These are phyloP conservation scores for Neotragus pygmaeus DNA, from an alignment of 2,113 vertebrate species.

Conservation along the genomic window DNA sequence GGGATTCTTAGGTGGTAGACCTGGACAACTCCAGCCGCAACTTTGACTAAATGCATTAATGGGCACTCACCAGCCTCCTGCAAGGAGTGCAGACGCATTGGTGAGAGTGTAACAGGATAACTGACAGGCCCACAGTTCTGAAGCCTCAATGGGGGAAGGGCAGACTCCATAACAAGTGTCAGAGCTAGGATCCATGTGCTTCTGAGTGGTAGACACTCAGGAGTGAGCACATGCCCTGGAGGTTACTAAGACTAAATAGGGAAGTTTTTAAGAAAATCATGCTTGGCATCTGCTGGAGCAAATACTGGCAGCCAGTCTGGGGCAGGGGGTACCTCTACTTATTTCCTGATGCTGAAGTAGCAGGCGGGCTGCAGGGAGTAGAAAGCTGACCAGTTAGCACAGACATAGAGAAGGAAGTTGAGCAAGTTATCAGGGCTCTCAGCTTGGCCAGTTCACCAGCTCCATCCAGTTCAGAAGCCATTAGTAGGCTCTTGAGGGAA, in stretches of 20 bases:
- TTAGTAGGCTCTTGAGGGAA: background rate
- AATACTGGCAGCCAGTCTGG: background rate
- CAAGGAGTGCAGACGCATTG: rapidly evolving
- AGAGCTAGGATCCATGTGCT: background rate
- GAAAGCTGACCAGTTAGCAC: no score
- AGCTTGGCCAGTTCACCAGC: background rate
- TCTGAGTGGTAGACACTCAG: background rate
- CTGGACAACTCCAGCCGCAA: no score
- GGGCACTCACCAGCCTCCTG: background rate
- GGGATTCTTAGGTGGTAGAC: background rate
- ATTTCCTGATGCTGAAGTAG: background rate
- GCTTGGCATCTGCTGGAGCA: background rate
- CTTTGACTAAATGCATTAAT: background rate
- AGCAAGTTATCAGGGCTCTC: rapidly evolving
- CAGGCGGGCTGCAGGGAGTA: background rate
- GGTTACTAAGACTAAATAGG: background rate
- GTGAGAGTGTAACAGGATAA: background rate
- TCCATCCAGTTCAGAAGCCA: background rate
- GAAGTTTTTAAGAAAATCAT: background rate
- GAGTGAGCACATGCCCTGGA: no score
- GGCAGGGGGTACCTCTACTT: background rate
- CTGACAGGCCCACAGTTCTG: background rate
- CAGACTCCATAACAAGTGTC: background rate
- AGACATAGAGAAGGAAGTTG: no score
- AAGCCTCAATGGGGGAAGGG: background rate